phyloP scores from a whole-genome alignment of 2,113 vertebrate genomes.

The Guaruba guarouba region DNA sequence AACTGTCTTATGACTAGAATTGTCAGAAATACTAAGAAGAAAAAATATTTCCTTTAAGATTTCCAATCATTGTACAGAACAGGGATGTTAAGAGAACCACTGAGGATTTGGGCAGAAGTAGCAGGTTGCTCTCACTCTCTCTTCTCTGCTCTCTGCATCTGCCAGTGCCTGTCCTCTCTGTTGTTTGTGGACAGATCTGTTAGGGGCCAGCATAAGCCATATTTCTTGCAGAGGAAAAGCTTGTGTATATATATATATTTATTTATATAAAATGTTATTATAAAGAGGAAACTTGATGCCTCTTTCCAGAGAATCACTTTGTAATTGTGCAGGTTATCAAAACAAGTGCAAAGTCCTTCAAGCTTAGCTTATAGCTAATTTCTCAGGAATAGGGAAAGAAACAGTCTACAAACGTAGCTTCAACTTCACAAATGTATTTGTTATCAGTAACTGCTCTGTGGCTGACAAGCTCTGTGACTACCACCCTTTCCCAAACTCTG shows the following conservation, averaged over 20 bases:
- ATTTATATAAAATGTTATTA: background rate
- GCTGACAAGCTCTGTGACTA: background rate
- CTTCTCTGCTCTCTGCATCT: background rate
- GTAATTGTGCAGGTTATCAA: background rate
- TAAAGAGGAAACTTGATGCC: background rate
- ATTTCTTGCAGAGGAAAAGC: background rate
- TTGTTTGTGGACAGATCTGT: background rate
- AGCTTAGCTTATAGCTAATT: background rate
- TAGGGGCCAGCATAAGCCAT: background rate
- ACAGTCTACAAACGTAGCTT: background rate
- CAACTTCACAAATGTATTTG: background rate
- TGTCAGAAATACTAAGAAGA: background rate
- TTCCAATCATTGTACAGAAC: background rate
- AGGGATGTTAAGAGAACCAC: background rate
- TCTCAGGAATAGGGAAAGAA: background rate
- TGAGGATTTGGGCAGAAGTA: background rate
- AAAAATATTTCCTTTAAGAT: background rate
- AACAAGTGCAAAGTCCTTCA: conserved; percentile 16
- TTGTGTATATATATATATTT: background rate
- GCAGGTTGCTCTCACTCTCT: background rate
- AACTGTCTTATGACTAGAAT: background rate
- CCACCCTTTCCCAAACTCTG: background rate
- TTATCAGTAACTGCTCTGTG: background rate
- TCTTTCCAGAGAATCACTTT: background rate
- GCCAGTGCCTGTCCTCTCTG: background rate